Percentiles rank a stretch among this genome's conserved stretches.
Evolutionary conservation across 2,888 invertebrate species (phyloP).

Genomic region (Ptychoptera albimana): DNA sequence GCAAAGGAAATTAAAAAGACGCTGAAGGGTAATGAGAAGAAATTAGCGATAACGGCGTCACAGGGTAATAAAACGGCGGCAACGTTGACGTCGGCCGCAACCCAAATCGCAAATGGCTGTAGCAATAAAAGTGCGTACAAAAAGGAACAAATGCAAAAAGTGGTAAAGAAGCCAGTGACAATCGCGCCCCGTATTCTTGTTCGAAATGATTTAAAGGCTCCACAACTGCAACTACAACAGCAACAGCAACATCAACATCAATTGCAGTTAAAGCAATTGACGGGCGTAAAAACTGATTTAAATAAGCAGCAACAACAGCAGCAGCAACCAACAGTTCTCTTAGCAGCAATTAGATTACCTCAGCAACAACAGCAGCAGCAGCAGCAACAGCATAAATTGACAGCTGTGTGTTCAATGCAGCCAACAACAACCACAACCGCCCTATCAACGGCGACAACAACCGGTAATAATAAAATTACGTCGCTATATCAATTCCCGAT

Average conservation of each 20-base stretch:
- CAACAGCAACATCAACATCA: neutral
- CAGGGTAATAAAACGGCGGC: neutral
- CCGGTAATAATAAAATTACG: slow-evolving; percentile 18
- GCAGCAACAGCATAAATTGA: neutral
- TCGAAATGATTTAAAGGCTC: slow-evolving; percentile 15
- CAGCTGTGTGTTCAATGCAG: slow-evolving; percentile 3
- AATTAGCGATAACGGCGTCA: neutral
- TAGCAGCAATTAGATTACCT: slow-evolving; percentile 40
- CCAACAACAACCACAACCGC: slow-evolving; percentile 20
- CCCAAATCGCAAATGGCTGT: slow-evolving; percentile 2
- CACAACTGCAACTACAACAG: slow-evolving; percentile 6
- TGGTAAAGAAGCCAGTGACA: slow-evolving; percentile 25
- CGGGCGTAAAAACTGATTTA: neutral
- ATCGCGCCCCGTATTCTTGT: slow-evolving; percentile 29
- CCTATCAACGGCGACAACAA: slow-evolving; percentile 10
- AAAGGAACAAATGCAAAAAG: slow-evolving; percentile 21
- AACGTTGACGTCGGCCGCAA: slow-evolving; percentile 7
- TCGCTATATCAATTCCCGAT: slow-evolving; percentile 41
- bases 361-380: slow-evolving; percentile 21
- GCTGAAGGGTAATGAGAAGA: slow-evolving; percentile 15
- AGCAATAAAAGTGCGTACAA: slow-evolving; percentile 21
- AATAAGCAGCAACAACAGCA: slow-evolving; percentile 5
- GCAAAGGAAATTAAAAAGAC: neutral
- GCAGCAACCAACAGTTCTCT: slow-evolving; percentile 30
- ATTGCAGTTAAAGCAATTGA: neutral